These are phyloP conservation scores for Zoroaster sp. DNA, from an alignment of 53 echinoderm and acorn worm species.

Conservation along the genomic window DNA sequence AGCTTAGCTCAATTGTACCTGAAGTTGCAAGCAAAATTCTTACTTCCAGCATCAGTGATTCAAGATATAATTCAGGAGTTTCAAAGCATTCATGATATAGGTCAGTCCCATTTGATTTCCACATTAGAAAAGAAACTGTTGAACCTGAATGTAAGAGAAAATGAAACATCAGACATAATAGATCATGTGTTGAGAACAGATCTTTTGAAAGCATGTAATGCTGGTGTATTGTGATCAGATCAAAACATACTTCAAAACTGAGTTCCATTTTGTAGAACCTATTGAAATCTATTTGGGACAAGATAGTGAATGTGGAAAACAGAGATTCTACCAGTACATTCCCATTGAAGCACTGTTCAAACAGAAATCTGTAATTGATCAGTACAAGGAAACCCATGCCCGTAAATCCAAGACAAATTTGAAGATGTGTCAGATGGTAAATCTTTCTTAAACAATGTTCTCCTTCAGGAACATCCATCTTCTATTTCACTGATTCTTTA, in stretches of 20 bases:
- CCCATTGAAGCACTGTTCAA: constrained; percentile 27
- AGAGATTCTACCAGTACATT: constrained; percentile 40
- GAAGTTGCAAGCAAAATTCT: not conserved
- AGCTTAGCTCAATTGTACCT: not conserved
- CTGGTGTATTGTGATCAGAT: not conserved
- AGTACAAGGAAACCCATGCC: constrained; percentile 10
- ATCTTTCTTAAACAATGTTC: constrained; percentile 23
- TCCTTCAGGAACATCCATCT: constrained; percentile 46
- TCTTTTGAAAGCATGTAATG: constrained; percentile 1
- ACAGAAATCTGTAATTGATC: not conserved
- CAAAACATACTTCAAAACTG: not conserved
- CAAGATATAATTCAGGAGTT: not conserved
- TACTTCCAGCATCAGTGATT: not conserved
- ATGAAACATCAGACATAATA: not conserved
- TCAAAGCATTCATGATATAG: not conserved
- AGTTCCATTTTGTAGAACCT: not conserved
- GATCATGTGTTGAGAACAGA: not conserved
- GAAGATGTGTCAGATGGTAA: constrained; percentile 50
- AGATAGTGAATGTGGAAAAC: not conserved
- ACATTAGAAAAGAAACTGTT: constrained; percentile 16
- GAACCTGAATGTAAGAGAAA: not conserved
- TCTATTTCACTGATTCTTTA: constrained; percentile 57
- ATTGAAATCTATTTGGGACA: constrained; percentile 17
- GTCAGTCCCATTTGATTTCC: constrained; percentile 15
- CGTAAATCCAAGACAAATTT: not conserved